Evolutionary conservation across 2,113 vertebrate species (phyloP), one percentile per base, ranked within the genome.

Genomic region (Tetrax tetrax): DNA sequence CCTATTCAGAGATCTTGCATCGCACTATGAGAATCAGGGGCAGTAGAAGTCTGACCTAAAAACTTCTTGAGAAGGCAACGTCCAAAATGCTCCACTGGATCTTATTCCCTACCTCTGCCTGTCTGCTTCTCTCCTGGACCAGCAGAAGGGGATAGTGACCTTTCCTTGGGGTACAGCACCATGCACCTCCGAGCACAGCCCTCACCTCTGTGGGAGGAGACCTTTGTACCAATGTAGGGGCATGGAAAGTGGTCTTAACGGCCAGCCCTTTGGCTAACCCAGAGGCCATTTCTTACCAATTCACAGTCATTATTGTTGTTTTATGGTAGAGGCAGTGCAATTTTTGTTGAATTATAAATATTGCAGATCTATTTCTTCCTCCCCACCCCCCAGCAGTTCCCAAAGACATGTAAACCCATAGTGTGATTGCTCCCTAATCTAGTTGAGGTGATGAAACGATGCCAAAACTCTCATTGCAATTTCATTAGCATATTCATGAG

Each of bases 401-500:
- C 94, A 94, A 97, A 96, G 97, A 95, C 48, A 4, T 95, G 96
- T 93, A 97, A 97, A 92, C 97, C 93, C 90, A 82, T 75, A 41
- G 96, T 65, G 90, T 96, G 97, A 98, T 97, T 97, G 94, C 95
- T 97, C 95, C 96, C 97, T 97, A 96, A 98, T 98, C 96, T 97
- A 97, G 95, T 16, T 71, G 96, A 97, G 90, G 96, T 95, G 97
- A 98, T 98, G 98, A 98, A 98, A 98, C 15, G 83, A 96, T 96
- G 98, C 98, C 98, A 98, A 98, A 98, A 97, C 89, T 96, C 98
- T 98, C 97, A 93, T 95, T 97, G 97, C 97, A 97, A 98, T 98
- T 98, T 98, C 96, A 98, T 98, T 96, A 98, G 91, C 97, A 98
- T 98, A 98, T 98, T 98, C 97, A 98, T 98, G 98, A 98, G 96